A percentile compares a stretch with the other conserved stretches of the same genome.
Conservation (phyloP, 2,888 invertebrate genomes). For the Argyresthia albistria region DNA sequence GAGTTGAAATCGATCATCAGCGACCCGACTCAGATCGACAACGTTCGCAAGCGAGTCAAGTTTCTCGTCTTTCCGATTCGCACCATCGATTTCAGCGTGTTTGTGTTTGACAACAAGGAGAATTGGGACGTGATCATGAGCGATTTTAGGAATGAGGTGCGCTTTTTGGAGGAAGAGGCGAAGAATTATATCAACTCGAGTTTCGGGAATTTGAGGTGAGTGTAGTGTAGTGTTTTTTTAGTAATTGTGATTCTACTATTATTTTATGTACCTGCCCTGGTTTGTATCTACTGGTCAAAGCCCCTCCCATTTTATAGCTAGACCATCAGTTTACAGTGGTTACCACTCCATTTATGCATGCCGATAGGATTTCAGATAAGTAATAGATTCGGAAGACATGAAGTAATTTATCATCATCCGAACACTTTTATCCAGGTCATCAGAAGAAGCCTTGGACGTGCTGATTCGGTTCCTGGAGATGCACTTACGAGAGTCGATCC, state of each 20-base stretch:
- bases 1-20: conserved; percentile 90
- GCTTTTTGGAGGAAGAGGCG: conserved; percentile 83
- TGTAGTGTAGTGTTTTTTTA: no score
- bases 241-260: no score
- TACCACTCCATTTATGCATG: no score
- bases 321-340: no score
- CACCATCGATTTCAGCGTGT: conserved; percentile 88
- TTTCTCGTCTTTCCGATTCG: conserved; percentile 82
- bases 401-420: background rate
- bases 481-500: conserved; percentile 82
- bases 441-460: conserved; percentile 86
- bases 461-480: conserved; percentile 85
- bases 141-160: conserved; percentile 83
- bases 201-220: conserved; percentile 81
- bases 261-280: no score
- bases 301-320: no score
- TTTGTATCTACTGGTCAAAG: no score
- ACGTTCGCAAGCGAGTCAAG: conserved; percentile 85
- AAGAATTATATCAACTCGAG: conserved; percentile 89
- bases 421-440: conserved; percentile 75
- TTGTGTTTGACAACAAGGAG: conserved; percentile 81
- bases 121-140: conserved; percentile 90
- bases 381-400: no score
- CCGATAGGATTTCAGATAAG: no score
- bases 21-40: conserved; percentile 90